Base-by-base conservation (phyloP, 2,113 vertebrate genomes). In the Sylvilagus bachmani region DNA sequence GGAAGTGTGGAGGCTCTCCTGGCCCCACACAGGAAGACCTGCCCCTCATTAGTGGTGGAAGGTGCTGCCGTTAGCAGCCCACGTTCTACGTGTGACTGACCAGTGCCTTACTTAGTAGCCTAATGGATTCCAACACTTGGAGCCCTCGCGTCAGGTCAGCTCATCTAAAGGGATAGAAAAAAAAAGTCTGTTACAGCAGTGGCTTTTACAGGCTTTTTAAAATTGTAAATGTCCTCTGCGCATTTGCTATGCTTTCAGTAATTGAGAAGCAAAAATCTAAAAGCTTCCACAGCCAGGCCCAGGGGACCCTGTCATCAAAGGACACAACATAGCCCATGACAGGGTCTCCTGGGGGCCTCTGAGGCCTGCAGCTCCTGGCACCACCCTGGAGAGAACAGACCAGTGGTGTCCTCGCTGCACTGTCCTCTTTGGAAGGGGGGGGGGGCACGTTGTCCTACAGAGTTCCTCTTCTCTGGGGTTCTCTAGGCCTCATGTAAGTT, bases 261-360 rank as follows among this genome's bases (percentile, higher is more conserved):
- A 96, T 86, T 95, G 89, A 94, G 16, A 91, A 69, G 8, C 64
- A 44, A 49, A 73, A 73, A 55, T 73, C 86, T 73, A 67, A 95
- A 87, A 77, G 24, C 86, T 58, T 90, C 44, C 58, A 22, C n/a
- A 78, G 58, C 49, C 55, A 82, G 51, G 13, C 38, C 61, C 38
- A 73, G n/a, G 19, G 55, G 79, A 93, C 29, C 24, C 22, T 66
- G 33, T 53, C 36, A 81, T 62, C 49, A 82, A 89, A 85, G 67
- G 31, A 62, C 11, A 27, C 51, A 74, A 55, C 22, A 14, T 62
- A 31, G 67, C 73, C 71, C n/a, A 10, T 4, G 24, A 49, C 36
- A 58, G 29, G n/a, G 33, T 62, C 61, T 84, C 61, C 73, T 1
- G 11, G 81, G 31, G 75, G 70, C 51, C 87, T 58, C 66, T 24